Evolutionary conservation across 2,113 vertebrate genomes (phyloP).

Genomic region (Mormyrus lacerda): DNA sequence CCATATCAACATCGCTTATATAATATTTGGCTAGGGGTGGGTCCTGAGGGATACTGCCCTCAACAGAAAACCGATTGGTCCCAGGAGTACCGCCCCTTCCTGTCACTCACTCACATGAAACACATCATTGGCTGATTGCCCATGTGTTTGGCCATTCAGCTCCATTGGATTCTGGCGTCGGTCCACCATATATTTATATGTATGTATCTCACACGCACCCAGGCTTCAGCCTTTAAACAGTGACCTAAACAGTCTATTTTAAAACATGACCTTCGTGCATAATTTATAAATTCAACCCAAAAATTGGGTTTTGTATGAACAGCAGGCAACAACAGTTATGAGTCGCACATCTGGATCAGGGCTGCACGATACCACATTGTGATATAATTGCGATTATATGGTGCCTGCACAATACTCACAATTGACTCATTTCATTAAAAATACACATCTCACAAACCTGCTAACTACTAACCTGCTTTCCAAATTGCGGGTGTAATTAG

Average conservation of each 20-base stretch:
- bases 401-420: not conserved
- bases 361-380: not conserved
- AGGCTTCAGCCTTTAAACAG: not conserved
- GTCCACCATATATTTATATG: not conserved
- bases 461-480: not conserved
- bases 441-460: no score
- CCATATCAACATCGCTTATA: not conserved
- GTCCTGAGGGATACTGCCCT: not conserved
- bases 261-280: not conserved
- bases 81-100: not conserved
- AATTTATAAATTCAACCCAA: not conserved
- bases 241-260: not conserved
- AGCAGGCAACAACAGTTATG: not conserved
- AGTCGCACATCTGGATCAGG: not conserved
- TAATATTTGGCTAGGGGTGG: not conserved
- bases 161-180: not conserved
- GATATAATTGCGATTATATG: not conserved
- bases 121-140: not conserved
- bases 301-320: not conserved
- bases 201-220: not conserved
- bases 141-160: not conserved
- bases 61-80: not conserved
- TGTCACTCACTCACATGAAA: not conserved
- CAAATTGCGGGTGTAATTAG: not conserved
- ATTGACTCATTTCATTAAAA: not conserved